Conservation (phyloP, 1,140 invertebrate genomes). For the Leptonema lineaticorne region DNA sequence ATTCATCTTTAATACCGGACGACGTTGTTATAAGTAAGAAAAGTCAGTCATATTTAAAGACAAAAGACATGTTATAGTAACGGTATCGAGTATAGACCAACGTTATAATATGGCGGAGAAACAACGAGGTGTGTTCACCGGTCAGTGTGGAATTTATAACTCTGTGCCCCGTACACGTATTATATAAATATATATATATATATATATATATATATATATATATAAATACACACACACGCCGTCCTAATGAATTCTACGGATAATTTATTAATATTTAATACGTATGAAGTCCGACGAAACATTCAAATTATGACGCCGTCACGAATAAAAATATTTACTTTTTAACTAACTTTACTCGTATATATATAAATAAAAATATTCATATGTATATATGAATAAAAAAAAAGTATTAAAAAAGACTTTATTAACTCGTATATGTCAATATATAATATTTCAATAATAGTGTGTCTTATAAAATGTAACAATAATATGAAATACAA, state of each 20-base stretch:
- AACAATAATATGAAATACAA: too few relatives aligned
- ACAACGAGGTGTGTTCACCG: slow-evolving; percentile 8
- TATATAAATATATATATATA: too few relatives aligned
- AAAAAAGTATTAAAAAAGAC: too few relatives aligned
- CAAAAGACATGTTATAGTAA: slow-evolving; percentile 1
- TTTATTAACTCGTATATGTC: too few relatives aligned
- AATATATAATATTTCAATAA: too few relatives aligned
- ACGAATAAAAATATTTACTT: too few relatives aligned
- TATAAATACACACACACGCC: background rate
- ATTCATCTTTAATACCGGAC: too few relatives aligned
- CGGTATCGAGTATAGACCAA: background rate
- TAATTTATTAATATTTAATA: slow-evolving; percentile 15
- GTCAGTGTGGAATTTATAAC: slow-evolving; percentile 8
- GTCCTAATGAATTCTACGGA: slow-evolving; percentile 10
- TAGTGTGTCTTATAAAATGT: too few relatives aligned
- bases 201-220: too few relatives aligned
- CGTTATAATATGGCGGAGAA: background rate
- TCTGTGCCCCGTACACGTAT: background rate
- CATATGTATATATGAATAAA: background rate
- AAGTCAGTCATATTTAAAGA: background rate
- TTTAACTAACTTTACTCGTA: background rate
- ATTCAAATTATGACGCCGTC: slow-evolving; percentile 14
- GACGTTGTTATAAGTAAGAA: too few relatives aligned
- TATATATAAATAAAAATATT: background rate
- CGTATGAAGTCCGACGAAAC: background rate